Conservation (phyloP, 2,113 vertebrate genomes). For the Leptosomus discolor region DNA sequence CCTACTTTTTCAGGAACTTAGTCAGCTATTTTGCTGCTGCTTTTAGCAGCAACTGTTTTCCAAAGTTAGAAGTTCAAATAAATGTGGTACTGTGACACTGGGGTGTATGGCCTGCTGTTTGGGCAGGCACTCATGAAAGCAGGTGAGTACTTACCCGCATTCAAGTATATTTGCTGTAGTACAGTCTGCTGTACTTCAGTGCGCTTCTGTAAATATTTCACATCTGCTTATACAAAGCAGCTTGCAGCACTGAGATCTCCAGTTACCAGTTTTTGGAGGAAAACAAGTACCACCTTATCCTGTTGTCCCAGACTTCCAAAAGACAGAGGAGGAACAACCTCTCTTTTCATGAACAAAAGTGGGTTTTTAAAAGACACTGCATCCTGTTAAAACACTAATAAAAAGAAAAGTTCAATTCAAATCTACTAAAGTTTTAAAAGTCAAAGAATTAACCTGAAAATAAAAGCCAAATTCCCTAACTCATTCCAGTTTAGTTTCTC, state of each 20-base stretch:
- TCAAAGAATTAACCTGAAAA: not conserved
- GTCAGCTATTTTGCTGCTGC: not conserved
- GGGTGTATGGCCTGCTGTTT: not conserved
- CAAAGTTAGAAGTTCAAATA: not conserved
- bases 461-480: not conserved
- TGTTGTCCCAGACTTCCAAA: not conserved
- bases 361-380: not conserved
- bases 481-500: not conserved
- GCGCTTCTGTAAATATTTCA: not conserved
- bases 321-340: not conserved
- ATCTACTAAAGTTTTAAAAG: not conserved
- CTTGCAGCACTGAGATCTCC: not conserved
- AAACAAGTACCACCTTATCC: not conserved
- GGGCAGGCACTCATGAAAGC: not conserved
- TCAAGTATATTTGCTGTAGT: not conserved
- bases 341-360: not conserved
- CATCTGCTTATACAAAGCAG: not conserved
- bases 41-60: not conserved
- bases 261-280: not conserved
- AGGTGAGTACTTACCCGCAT: not conserved
- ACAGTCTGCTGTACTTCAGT: not conserved
- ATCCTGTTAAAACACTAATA: not conserved
- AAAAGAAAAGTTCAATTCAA: not conserved
- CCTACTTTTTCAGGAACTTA: not conserved
- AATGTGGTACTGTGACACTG: accelerated